Evolutionary conservation across 2,888 invertebrate genomes (phyloP).

Genomic region (Strigamia crassipes): DNA sequence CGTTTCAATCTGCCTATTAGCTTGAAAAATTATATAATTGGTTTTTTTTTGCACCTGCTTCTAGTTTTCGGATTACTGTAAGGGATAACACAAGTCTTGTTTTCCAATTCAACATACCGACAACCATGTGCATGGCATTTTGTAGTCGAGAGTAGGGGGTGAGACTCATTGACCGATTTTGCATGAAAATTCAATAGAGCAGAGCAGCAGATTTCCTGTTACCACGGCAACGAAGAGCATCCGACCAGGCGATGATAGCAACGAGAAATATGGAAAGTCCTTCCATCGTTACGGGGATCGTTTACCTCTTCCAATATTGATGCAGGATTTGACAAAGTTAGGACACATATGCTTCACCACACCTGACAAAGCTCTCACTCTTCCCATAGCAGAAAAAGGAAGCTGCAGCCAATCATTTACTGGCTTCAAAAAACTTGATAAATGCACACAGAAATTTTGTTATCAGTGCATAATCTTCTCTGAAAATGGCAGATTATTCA

Average conservation of each 20-base stretch:
- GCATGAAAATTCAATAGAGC: constrained; percentile 40
- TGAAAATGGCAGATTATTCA: not conserved
- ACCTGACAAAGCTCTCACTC: constrained; percentile 24
- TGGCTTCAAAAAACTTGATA: not conserved
- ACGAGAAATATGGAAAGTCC: constrained; percentile 42
- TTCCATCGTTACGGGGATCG: constrained; percentile 39
- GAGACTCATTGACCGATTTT: constrained; percentile 38
- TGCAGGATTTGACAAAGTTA: constrained; percentile 40
- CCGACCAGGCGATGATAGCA: constrained; percentile 40
- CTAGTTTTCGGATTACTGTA: not conserved
- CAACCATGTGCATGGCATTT: constrained; percentile 30
- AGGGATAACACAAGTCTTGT: constrained; percentile 2
- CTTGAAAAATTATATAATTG: not conserved
- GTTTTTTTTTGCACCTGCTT: not conserved
- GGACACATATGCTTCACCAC: constrained; percentile 40
- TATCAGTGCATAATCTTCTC: not conserved
- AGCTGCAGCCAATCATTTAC: constrained; percentile 11
- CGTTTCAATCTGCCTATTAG: not conserved
- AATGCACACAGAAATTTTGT: not conserved
- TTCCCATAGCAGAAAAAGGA: not conserved
- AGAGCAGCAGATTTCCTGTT: constrained; percentile 37
- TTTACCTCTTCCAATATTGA: constrained; percentile 40
- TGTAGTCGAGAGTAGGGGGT: constrained; percentile 6
- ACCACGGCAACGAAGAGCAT: constrained; percentile 40
- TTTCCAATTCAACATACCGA: not conserved